A percentile compares a stretch with the other conserved stretches of the same genome.
Conservation (phyloP, 2,888 invertebrate genomes). For the Pyrrhosoma nymphula region DNA sequence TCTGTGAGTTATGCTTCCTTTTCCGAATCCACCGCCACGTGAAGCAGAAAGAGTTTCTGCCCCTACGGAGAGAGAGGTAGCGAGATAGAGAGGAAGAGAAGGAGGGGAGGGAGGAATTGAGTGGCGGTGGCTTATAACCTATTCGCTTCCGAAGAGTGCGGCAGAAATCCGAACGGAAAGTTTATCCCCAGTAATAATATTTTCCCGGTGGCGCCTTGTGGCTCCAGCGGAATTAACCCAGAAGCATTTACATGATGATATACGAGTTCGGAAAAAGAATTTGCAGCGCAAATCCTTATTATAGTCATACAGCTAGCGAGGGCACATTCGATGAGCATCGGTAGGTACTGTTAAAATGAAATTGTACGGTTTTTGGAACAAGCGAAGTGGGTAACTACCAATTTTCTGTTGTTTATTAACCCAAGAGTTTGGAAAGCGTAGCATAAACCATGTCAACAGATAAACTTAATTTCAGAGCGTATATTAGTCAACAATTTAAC, state of each 20-base stretch:
- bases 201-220: neutral
- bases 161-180: conserved; percentile 40
- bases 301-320: neutral
- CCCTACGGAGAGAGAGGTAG: neutral
- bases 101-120: no score
- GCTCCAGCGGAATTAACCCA: neutral
- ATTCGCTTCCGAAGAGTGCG: conserved; percentile 47
- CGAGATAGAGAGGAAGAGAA: no score
- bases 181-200: conserved; percentile 49
- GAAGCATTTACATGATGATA: conserved; percentile 26
- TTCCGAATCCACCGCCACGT: neutral
- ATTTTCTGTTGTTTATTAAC: neutral
- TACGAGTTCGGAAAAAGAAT: neutral
- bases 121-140: neutral
- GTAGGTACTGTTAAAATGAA: neutral
- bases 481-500: no score
- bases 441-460: neutral
- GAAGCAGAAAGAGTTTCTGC: neutral
- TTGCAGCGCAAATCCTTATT: neutral
- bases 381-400: neutral
- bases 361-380: neutral
- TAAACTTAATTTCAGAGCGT: no score
- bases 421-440: neutral
- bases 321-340: neutral
- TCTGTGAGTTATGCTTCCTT: conserved; percentile 27